Evolutionary conservation across 2,888 invertebrate species (phyloP).

Genomic region (Cheilosia urbana): DNA sequence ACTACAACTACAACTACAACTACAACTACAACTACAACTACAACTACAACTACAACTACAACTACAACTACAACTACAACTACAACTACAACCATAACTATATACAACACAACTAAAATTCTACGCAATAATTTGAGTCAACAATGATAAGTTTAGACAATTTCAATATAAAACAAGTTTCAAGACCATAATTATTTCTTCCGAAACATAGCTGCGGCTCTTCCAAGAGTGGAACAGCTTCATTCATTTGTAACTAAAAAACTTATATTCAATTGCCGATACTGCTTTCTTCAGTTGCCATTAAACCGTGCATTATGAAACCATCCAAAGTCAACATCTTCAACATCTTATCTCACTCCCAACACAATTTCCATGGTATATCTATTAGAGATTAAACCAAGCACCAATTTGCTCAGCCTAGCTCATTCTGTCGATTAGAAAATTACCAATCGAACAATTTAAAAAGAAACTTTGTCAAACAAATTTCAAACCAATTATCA

Average conservation of each 20-base stretch:
- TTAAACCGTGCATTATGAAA: too few relatives aligned
- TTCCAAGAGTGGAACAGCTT: too few relatives aligned
- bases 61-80: conserved; percentile 17
- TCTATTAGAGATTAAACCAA: conserved; percentile 41
- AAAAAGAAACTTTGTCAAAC: conserved; percentile 66
- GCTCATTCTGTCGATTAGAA: conserved; percentile 36
- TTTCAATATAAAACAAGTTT: too few relatives aligned
- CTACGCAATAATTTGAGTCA: too few relatives aligned
- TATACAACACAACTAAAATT: too few relatives aligned
- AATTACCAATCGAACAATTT: conserved; percentile 32
- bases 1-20: conserved; percentile 15
- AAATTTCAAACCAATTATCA: conserved; percentile 70
- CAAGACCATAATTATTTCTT: too few relatives aligned
- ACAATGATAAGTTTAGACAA: too few relatives aligned
- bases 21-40: conserved; percentile 9
- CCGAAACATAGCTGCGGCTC: too few relatives aligned
- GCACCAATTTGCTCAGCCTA: conserved; percentile 33
- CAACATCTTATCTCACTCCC: conserved; percentile 41
- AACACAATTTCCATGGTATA: conserved; percentile 27
- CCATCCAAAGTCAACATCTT: background rate
- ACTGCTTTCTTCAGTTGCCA: too few relatives aligned
- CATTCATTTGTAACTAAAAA: too few relatives aligned
- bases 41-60: conserved; percentile 14
- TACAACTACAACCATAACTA: background rate
- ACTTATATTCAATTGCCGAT: too few relatives aligned